These are phyloP conservation scores for Halcyon malimbica DNA, from an alignment of 2,113 vertebrate species.

Conservation along the genomic window DNA sequence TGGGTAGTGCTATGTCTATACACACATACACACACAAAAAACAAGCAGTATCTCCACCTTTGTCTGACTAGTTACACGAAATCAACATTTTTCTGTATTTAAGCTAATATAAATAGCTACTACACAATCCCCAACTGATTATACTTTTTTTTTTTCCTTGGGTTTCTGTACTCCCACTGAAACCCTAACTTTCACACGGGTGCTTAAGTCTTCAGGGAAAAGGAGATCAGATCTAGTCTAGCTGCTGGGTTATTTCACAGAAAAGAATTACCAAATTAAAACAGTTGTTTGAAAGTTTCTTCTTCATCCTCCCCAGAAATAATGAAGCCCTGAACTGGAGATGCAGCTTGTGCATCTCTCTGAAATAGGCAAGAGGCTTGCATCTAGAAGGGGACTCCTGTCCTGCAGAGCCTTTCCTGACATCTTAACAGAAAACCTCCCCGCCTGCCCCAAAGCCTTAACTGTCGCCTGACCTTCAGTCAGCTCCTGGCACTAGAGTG, in stretches of 20 bases:
- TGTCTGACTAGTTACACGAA: background rate
- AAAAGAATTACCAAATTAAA: background rate
- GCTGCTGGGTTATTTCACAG: background rate
- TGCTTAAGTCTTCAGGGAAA: background rate
- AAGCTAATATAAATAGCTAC: background rate
- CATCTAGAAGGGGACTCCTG: background rate
- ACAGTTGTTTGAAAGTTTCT: background rate
- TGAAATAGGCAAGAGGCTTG: rapidly evolving
- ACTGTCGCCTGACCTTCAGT: constrained; percentile 9
- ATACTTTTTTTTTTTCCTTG: background rate
- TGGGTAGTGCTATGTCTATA: background rate
- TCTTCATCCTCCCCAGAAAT: background rate
- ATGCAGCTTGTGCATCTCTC: background rate
- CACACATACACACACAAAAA: background rate
- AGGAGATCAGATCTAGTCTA: background rate
- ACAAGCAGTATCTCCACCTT: background rate
- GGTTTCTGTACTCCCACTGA: background rate
- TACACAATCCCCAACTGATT: background rate
- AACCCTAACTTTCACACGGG: background rate
- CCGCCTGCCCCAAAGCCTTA: background rate
- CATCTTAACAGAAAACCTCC: background rate
- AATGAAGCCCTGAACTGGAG: background rate
- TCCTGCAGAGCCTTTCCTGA: background rate
- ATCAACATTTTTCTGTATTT: background rate
- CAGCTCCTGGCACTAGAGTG: background rate